Base-by-base conservation (phyloP, 2,888 invertebrate genomes). In the Macrophya alboannulata region DNA sequence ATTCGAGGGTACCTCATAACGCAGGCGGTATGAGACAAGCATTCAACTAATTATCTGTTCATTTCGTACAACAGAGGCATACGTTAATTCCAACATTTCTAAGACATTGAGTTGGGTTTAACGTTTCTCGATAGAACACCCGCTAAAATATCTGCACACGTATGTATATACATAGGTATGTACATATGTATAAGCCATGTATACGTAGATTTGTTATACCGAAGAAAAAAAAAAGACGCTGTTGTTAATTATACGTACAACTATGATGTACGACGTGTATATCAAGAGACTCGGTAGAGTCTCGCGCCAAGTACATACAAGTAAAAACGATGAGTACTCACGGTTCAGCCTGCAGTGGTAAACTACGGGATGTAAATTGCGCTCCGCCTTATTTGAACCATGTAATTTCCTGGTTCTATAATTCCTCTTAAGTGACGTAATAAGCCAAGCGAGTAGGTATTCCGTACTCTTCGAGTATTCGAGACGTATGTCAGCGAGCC, bases 361-460 rank as follows among this genome's bases (percentile, higher is more conserved):
- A 59, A 79, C 62, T 79, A 62, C 59, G n/a, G 6, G 79, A 59
- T 37, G n/a, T 62, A 43, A 79, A 79, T 79, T 79, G 21, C 17
- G 43, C 62, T 62, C 62, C 59, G 40, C 59, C 10, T 79, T 25
- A 79, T 37, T 12, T 62, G 31, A 43, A 59, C 59, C 48, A 25
- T 59, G 51, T 40, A 79, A 59, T 79, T 59, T 40, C 79, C 43
- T 43, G 40, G 79, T 79, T 79, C 59, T 43, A 31, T 59, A 55
- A 79, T 79, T 21, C 31, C 59, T 79, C 79, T 59, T 40, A 79
- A 79, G 79, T 79, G 59, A 43, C 59, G 79, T 62, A 59, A 79
- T 79, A 59, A 79, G 79, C 79, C 43, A 59, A 21, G 40, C 37
- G 37, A n/a, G 62, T 25, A 62, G 17, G 43, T 45, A 77, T 43